Conservation (phyloP, 2,797 vertebrate genomes). For the Lacerta agilis region DNA sequence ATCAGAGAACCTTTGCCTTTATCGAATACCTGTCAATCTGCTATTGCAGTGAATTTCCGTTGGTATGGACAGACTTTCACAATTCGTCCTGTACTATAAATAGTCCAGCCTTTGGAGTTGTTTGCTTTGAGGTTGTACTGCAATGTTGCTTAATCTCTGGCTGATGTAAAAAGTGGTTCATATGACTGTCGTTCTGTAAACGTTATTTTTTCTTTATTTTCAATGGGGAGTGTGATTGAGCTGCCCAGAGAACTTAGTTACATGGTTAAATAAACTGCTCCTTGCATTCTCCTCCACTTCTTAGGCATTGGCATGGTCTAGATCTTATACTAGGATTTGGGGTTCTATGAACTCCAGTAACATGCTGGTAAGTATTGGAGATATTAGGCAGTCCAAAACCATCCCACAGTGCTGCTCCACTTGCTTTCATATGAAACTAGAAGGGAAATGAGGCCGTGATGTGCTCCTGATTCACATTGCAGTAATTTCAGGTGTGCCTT, state of each 20-base stretch:
- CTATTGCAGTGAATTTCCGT: constrained; percentile 13
- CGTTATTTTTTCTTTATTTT: neutral
- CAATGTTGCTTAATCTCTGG: neutral
- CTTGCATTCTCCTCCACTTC: fast-evolving
- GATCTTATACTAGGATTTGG: neutral
- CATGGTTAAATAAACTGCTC: neutral
- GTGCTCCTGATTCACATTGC: neutral
- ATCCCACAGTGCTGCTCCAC: no score
- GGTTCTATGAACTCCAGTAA: neutral
- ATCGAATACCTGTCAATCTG: neutral
- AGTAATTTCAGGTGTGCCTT: neutral
- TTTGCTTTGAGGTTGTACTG: neutral
- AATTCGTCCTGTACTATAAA: neutral
- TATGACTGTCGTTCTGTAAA: neutral
- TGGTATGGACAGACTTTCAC: neutral
- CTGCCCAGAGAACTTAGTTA: no score
- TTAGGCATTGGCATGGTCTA: neutral
- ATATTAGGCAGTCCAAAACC: neutral
- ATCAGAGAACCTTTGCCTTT: neutral
- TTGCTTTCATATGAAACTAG: neutral
- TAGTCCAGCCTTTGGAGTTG: neutral
- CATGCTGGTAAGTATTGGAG: neutral
- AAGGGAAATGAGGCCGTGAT: no score
- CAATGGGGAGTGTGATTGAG: neutral
- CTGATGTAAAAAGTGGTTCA: neutral